These are phyloP conservation scores for Gorsachius magnificus DNA, from an alignment of 2,797 vertebrate species.

Conservation along the genomic window DNA sequence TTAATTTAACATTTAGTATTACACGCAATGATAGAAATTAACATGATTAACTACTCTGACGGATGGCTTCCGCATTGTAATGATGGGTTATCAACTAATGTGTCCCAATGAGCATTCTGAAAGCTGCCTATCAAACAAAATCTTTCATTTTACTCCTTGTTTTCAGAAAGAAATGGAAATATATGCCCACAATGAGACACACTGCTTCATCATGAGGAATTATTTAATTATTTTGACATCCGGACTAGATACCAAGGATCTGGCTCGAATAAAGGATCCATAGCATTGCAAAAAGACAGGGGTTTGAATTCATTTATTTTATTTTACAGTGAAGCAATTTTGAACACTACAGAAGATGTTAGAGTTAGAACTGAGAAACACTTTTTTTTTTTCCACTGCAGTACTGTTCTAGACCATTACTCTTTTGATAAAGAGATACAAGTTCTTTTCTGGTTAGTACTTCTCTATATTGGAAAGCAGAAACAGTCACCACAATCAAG, in stretches of 20 bases:
- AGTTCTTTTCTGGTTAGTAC: not conserved
- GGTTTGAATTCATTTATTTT: not conserved
- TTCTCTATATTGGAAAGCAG: not conserved
- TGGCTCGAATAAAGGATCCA: not conserved
- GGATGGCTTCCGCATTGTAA: not conserved
- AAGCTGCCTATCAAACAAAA: not conserved
- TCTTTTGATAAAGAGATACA: not conserved
- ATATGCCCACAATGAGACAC: not conserved
- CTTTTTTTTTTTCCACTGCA: not conserved
- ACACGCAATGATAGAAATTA: not conserved
- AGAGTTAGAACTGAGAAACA: not conserved
- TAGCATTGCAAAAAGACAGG: not conserved
- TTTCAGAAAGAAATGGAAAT: not conserved
- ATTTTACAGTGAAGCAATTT: not conserved
- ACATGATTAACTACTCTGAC: not conserved
- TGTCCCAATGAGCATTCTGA: not conserved
- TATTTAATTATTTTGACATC: not conserved
- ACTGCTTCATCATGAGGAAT: not conserved
- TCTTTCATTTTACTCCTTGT: not conserved
- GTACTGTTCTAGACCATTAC: not conserved
- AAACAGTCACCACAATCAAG: not conserved
- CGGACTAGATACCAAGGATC: not conserved
- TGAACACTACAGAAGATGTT: not conserved
- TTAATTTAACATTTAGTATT: not conserved
- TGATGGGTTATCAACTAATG: fast-evolving